Evolutionary conservation across 2,797 vertebrate genomes (phyloP), one percentile per base, ranked within the genome.

Genomic region (Artibeus lituratus): DNA sequence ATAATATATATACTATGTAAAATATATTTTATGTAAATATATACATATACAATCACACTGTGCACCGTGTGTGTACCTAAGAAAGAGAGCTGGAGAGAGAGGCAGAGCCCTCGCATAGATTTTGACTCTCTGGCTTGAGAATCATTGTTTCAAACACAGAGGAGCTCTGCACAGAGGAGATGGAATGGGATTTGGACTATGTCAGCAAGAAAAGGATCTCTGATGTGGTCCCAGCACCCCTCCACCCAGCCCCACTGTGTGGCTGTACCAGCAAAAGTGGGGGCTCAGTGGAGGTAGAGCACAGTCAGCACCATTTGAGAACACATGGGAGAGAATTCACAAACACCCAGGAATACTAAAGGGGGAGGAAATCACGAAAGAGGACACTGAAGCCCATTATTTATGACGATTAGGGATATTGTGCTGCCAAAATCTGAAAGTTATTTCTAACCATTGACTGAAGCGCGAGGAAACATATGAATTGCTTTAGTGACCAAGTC

Each of bases 361-460:
- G 2, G 16, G 19, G 10, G 10, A 59, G 9, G 6, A 62, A 3
- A 15, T 0, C 0, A 10, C 3, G 9, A 14, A 51, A 37, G 37
- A 76, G 21, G 29, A 9, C 0, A 0, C 18, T 37, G 16, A 19
- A 24, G 16, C n/a, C 2, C 10, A 6, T 22, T 12, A 12, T 0
- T 49, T n/a, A 29, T 35, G 7, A 37, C 2, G 10, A 35, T 42
- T 8, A 8, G 15, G 32, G 7, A 47, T 35, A 35, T 10, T 29
- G 14, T 62, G 24, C 3, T 55, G 24, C 22, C 24, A 67, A 21
- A 77, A 47, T 32, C 35, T 67, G 44, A 51, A 44, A 11, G 0
- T 21, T 32, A 55, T 82, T 80, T 37, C 42, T 42, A 37, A 55
- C 16, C 22, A 26, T 11, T 16, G 12, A 70, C 26, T 32, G n/a